Evolutionary conservation across 2,113 vertebrate genomes (phyloP), one percentile per base, ranked within the genome.

Genomic region (Onychorhynchus coronatus): DNA sequence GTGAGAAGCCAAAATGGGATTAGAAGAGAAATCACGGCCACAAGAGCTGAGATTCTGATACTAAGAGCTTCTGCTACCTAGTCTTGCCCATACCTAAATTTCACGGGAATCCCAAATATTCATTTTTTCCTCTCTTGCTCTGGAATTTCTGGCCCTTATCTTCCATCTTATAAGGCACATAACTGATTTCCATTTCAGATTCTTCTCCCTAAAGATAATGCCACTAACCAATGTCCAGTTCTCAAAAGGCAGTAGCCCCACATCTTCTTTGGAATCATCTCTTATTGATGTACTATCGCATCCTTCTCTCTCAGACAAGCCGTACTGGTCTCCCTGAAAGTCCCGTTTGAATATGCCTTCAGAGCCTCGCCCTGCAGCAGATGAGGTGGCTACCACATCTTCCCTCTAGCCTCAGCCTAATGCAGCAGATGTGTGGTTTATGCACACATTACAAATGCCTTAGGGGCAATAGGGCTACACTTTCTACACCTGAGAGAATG

Each of bases 401-500:
- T 33, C 77, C 35, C 53, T 68, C 39, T 6, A 50, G 53, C 35
- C 44, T 56, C 58, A 59, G 20, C 15, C 79, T 33, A 47, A 24
- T 5, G 10, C 35, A 62, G 50, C 46, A 61, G 42, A n/a, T 8
- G 20, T 31, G 24, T 11, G 17, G 31, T 25, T 63, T 20, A 55
- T 20, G 8, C 20, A 9, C 19, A 81, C 1, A 5, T 23, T 59
- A 41, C 62, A 59, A 71, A 63, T 4, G 5, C 33, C 53, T 46
- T 17, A 22, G 35, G 41, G 27, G 37, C 49, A 49, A 15, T 9
- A 47, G 44, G 0, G 6, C 7, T 74, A 56, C 22, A 10, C 9
- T 61, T 70, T 30, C 18, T 15, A 9, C 10, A 19, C 49, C 59
- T 2, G 4, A 77, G 22, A 72, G 6, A 24, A 1, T 0, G 0